Base-by-base conservation (phyloP, 1,140 invertebrate species). In the Asbolus verrucosus region DNA sequence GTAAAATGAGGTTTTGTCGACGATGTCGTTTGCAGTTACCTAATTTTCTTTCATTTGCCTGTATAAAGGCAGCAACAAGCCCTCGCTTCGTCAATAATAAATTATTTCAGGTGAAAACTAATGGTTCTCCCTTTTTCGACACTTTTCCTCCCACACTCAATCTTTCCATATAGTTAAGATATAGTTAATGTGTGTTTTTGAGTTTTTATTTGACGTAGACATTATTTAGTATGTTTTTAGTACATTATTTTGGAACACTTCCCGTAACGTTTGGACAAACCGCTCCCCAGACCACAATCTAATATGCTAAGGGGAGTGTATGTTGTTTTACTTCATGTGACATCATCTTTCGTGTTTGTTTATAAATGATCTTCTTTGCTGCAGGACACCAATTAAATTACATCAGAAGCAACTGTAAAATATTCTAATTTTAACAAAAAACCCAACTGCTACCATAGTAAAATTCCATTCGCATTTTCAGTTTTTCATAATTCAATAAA, bases 171-270 rank as follows among this genome's bases (percentile, higher is more conserved):
- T 27, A 27, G n/a, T 11, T 21, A 11, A 54, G 46, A 31, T 54
- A 27, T 27, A 13, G 46, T 14, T 54, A 54, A 54, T 54, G 46
- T 14, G 2, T 27, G 21, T 2, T 24, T 54, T 54, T 54, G 19
- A 24, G 46, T 13, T 54, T 54, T 54, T 54, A 54, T 54, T 54
- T 54, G 21, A 54, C 46, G 46, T 54, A 27, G 9, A 54, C 46
- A 30, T 50, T 50, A 50, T 54, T 54, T 54, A 54, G 14, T 8
- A 27, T 54, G 46, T 54, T 54, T 54, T 54, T 54, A 54, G 46
- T 27, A 54, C 46, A 27, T 54, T 27, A 54, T 54, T 54, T 27
- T 11, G n/a, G 46, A 54, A 54, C 19, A 36, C 33, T 36, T 36
- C 15, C 9, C 46, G 8, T 14, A 27, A 13, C 46, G 46, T 54